Conservation (phyloP, 2,113 vertebrate genomes). For the Cyprinodon brontotheroides region DNA sequence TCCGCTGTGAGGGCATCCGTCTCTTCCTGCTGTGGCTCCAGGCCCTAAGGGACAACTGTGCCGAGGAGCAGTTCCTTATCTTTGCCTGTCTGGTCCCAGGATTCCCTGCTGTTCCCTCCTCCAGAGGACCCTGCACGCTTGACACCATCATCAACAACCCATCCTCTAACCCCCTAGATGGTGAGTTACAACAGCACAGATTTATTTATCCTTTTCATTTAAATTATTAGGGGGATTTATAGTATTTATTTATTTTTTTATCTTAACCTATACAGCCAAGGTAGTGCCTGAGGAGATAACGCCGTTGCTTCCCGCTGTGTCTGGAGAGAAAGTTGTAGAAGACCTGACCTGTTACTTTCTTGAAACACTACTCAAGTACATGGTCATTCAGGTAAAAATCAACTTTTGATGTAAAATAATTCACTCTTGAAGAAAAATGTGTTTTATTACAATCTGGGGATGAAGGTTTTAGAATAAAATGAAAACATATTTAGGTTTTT, state of each 20-base stretch:
- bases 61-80: slow-evolving; percentile 93
- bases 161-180: slow-evolving; percentile 81
- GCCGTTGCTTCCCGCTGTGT: slow-evolving; percentile 88
- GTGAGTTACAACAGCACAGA: slow-evolving; percentile 73
- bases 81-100: slow-evolving; percentile 97
- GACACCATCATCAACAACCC: slow-evolving; percentile 93
- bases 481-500: too few species aligned
- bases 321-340: slow-evolving; percentile 90
- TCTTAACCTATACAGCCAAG: slow-evolving; percentile 81
- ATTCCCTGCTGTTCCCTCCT: slow-evolving; percentile 89
- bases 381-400: slow-evolving; percentile 91
- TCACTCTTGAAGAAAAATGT: background rate
- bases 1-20: slow-evolving; percentile 96
- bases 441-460: background rate
- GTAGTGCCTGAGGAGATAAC: slow-evolving; percentile 94
- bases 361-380: slow-evolving; percentile 91
- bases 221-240: background rate
- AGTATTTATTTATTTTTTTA: slow-evolving; percentile 14
- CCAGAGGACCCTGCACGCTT: slow-evolving; percentile 91
- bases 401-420: background rate
- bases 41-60: slow-evolving; percentile 93
- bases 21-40: slow-evolving; percentile 98
- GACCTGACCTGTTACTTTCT: slow-evolving; percentile 96
- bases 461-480: background rate
- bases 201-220: background rate